Evolutionary conservation across 2,113 vertebrate genomes (phyloP), one percentile per base, ranked within the genome.

Genomic region (Paramisgurnus dabryanus): DNA sequence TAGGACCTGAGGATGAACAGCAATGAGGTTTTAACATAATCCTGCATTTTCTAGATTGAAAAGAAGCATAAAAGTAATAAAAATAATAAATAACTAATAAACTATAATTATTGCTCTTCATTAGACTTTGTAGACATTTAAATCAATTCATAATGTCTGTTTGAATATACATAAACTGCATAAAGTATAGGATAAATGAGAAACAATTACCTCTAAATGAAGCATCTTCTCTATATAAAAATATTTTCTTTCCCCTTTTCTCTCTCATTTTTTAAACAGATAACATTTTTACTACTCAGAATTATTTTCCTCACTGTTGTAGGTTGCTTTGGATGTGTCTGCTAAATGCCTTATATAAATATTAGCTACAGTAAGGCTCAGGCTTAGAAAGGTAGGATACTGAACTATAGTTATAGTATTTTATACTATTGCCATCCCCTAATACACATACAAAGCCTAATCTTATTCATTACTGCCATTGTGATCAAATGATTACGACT

Each of bases 361-460:
- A 34, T 34, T 2, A 3, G 27, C 27, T 34, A 34, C 27, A 34
- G 27, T 34, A 55, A 50, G 13, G 64, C 57, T 50, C 13, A 9
- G 18, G 9, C 43, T n/a, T 39, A 70, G 77, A 40, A 13, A n/a
- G 17, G 57, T 63, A 57, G 22, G 17, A 81, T 87, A 87, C 84
- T 87, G 83, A 87, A 84, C 86, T 87, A 89, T 89, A 87, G 87
- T 89, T 88, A 89, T 89, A 45, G 8, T 7, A 47, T 47, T 47
- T 47, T 47, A 8, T 47, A 8, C 0, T 5, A 8, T 55, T 9
- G 47, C 27, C 34, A 34, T 64, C 22, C 15, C 88, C 83, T 89
- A 85, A 88, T 89, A 40, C 43, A 68, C 3, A 71, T 12, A 2
- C n/a, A 67, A 53, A 49, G 39, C 7, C 15, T 13, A 6, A 12